These are phyloP conservation scores for Pangasius djambal DNA, from an alignment of 2,797 vertebrate species.

Conservation along the genomic window DNA sequence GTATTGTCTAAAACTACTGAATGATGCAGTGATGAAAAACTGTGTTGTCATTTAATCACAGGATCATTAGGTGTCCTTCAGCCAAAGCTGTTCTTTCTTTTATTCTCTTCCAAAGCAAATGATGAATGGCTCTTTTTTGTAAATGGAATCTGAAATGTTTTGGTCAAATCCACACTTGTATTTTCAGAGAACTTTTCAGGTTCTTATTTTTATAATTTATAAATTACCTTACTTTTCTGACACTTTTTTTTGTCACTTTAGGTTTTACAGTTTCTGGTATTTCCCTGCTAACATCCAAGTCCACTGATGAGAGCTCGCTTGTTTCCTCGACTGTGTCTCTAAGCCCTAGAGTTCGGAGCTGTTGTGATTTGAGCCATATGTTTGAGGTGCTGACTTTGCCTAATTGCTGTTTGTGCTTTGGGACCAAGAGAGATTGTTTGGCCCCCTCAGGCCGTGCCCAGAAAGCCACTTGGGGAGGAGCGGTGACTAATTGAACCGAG, in stretches of 20 bases:
- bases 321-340: slow-evolving; percentile 32
- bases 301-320: neutral
- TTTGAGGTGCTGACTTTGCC: slow-evolving; percentile 57
- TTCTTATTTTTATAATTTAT: neutral
- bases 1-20: neutral
- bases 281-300: neutral
- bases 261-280: neutral
- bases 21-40: neutral
- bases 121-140: neutral
- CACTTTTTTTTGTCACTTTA: neutral
- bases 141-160: neutral
- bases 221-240: neutral
- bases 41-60: neutral
- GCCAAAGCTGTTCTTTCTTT: neutral
- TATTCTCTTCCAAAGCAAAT: neutral
- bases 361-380: slow-evolving; percentile 36
- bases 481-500: slow-evolving; percentile 52
- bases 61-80: neutral
- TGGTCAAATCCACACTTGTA: neutral
- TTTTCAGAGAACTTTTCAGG: neutral
- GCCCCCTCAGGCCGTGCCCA: slow-evolving; percentile 40
- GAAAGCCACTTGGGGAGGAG: slow-evolving; percentile 40
- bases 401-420: slow-evolving; percentile 59
- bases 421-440: slow-evolving; percentile 34
- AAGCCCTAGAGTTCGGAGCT: slow-evolving; percentile 36